Conservation (phyloP, 2,113 vertebrate species). For the Mixornis gularis region DNA sequence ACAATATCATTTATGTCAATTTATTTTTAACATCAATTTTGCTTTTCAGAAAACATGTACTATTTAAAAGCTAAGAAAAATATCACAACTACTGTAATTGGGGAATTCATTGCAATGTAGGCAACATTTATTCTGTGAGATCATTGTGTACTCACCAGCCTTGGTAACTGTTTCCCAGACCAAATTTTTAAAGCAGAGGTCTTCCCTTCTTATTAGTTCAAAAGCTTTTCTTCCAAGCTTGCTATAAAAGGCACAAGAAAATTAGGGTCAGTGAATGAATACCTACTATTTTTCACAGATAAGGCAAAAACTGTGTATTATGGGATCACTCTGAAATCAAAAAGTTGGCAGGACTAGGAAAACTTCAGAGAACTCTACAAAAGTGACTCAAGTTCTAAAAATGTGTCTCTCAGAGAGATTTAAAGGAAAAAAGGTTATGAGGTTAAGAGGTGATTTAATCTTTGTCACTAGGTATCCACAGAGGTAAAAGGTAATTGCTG, state of each 20-base stretch:
- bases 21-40: not conserved
- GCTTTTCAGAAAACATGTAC: not conserved
- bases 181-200: conserved; percentile 67
- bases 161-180: conserved; percentile 75
- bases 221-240: conserved; percentile 76
- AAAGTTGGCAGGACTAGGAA: not conserved
- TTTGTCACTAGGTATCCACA: not conserved
- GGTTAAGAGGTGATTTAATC: not conserved
- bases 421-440: not conserved
- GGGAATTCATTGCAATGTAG: not conserved
- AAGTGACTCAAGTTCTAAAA: not conserved
- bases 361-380: not conserved
- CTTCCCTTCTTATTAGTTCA: conserved; percentile 75
- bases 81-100: not conserved
- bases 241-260: conserved; percentile 72
- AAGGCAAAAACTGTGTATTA: not conserved
- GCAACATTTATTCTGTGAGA: not conserved
- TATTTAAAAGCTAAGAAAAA: not conserved
- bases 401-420: not conserved
- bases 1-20: not conserved
- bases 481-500: not conserved
- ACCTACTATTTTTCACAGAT: not conserved
- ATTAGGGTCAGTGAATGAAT: not conserved
- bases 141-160: conserved; percentile 63
- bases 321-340: not conserved